Evolutionary conservation across 92 coral and sea anemone species (phyloP).

Genomic region (Isaurus tuberculatus): DNA sequence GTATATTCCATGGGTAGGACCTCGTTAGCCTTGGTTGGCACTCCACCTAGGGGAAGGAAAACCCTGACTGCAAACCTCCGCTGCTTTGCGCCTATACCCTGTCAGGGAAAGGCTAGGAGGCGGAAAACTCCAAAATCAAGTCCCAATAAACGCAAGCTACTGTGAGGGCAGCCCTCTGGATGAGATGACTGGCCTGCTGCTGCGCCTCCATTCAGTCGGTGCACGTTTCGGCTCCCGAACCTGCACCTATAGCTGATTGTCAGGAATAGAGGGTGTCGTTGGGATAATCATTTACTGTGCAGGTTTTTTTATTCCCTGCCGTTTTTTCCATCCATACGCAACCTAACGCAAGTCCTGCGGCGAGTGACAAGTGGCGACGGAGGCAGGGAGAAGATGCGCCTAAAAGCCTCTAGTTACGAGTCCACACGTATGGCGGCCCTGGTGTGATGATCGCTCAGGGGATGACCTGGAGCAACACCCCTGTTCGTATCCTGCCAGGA

Average conservation of each 20-base stretch:
- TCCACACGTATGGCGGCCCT: conserved; percentile 35
- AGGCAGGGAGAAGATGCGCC: conserved; percentile 1
- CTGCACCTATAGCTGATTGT: conserved; percentile 23
- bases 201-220: conserved; percentile 27
- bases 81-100: neutral
- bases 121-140: conserved; percentile 23
- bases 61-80: too few relatives aligned
- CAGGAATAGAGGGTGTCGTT: conserved; percentile 13
- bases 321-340: neutral
- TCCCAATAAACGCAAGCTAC: conserved; percentile 31
- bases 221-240: conserved; percentile 40
- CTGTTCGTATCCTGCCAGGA: conserved; percentile 6
- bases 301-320: conserved; percentile 1
- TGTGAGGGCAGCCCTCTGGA: conserved; percentile 32
- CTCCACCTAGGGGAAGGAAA: too few relatives aligned
- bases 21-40: too few relatives aligned
- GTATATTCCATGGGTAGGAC: too few relatives aligned
- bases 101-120: neutral
- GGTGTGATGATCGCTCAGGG: conserved; percentile 27
- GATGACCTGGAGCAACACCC: neutral
- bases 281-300: conserved; percentile 5
- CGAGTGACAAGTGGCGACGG: conserved; percentile 10
- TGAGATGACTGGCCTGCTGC: conserved; percentile 30
- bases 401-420: conserved; percentile 4
- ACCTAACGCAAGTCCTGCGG: conserved; percentile 26